Evolutionary conservation across 2,888 invertebrate genomes (phyloP).

Genomic region (Antitype chi): DNA sequence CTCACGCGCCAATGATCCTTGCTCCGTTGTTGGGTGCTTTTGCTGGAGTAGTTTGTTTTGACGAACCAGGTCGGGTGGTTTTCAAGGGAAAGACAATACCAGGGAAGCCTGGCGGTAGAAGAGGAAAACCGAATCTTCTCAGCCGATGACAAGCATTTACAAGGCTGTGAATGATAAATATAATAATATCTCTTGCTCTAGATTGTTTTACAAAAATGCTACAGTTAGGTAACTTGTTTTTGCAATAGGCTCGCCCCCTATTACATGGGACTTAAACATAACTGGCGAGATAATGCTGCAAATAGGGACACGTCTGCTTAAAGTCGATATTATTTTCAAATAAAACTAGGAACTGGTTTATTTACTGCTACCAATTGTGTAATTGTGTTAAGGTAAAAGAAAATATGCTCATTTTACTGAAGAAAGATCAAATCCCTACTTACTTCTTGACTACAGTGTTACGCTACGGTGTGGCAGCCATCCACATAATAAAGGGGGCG

Average conservation of each 20-base stretch:
- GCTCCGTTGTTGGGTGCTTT: too few species aligned
- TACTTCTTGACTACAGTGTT: neutral
- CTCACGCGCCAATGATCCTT: too few species aligned
- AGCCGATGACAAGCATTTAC: neutral
- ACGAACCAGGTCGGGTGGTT: neutral
- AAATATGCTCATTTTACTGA: neutral
- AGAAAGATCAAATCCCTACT: neutral
- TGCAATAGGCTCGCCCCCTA: neutral
- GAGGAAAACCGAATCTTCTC: neutral
- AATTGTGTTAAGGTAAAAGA: too few species aligned
- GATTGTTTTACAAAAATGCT: neutral
- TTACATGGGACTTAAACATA: neutral
- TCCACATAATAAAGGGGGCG: constrained; percentile 8
- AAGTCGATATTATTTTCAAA: neutral
- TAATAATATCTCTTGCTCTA: neutral
- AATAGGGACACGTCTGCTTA: too few species aligned
- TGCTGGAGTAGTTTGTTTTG: too few species aligned
- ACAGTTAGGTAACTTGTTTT: neutral
- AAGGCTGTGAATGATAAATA: neutral
- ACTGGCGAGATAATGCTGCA: neutral
- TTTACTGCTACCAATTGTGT: neutral
- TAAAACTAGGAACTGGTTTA: neutral
- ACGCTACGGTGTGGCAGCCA: constrained; percentile 30
- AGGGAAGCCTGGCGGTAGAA: neutral
- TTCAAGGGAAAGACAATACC: neutral